These are phyloP conservation scores for Psephotus haematonotus DNA, from an alignment of 2,113 vertebrate species.

Conservation along the genomic window DNA sequence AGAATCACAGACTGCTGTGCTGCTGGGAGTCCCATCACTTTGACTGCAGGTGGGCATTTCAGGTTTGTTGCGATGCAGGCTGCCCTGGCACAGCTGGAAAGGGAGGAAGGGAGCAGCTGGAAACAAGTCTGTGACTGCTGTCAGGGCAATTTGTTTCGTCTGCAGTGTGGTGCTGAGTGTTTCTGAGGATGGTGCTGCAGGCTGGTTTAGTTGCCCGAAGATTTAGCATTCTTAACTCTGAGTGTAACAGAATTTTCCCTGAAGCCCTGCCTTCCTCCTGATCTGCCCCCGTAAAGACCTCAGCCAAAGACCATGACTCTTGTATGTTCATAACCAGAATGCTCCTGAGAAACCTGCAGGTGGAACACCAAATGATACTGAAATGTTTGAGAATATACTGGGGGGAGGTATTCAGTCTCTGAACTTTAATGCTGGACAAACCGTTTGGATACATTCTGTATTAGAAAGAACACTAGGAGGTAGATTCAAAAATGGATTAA, in stretches of 20 bases:
- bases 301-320: not conserved
- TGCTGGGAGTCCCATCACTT: rapidly evolving
- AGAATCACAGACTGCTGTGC: not conserved
- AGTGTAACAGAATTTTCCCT: not conserved
- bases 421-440: not conserved
- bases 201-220: not conserved
- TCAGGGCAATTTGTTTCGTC: not conserved
- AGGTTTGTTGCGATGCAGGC: rapidly evolving
- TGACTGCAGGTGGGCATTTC: not conserved
- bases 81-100: not conserved
- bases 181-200: not conserved
- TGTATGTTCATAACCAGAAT: not conserved
- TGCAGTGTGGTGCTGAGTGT: not conserved
- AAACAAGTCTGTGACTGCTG: not conserved
- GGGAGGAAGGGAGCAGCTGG: not conserved
- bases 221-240: not conserved
- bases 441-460: not conserved
- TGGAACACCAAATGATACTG: not conserved
- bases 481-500: not conserved
- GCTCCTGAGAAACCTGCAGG: not conserved
- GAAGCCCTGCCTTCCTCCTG: not conserved
- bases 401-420: not conserved
- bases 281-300: not conserved
- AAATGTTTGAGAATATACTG: not conserved
- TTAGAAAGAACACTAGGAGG: not conserved